Percentiles rank a stretch among this genome's conserved stretches.
phyloP scores from a whole-genome alignment of 2,113 vertebrate genomes.

The Halichoerus grypus region DNA sequence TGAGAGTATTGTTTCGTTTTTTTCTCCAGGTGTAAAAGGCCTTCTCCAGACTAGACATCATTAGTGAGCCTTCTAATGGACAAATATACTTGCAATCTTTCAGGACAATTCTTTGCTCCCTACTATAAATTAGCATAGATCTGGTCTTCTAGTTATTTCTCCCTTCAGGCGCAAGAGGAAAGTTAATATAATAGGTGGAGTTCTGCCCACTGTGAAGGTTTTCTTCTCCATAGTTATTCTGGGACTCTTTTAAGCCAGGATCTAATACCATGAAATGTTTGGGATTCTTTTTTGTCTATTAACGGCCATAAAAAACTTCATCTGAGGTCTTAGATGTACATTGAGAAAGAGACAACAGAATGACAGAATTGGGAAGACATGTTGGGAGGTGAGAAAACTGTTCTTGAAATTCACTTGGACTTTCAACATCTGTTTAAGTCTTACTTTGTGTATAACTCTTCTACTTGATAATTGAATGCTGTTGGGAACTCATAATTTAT shows the following conservation, averaged over 20 bases:
- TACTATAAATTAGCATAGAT: background rate
- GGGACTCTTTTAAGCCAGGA: background rate
- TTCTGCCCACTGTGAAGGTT: background rate
- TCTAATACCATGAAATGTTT: background rate
- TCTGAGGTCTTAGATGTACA: background rate
- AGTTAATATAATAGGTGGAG: background rate
- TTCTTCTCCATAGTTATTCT: background rate
- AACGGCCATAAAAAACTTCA: rapidly evolving
- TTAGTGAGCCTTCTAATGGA: background rate
- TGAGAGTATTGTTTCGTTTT: background rate
- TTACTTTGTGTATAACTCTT: background rate
- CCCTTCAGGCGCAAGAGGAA: background rate
- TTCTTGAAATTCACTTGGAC: background rate
- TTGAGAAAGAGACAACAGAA: background rate
- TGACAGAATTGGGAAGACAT: background rate
- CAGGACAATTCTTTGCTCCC: background rate
- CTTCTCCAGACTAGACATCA: background rate
- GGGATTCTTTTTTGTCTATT: background rate
- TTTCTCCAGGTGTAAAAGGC: background rate
- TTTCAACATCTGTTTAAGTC: background rate
- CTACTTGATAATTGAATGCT: background rate
- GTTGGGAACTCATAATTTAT: background rate
- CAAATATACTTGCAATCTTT: background rate
- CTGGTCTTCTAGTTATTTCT: background rate
- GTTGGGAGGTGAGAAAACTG: background rate